Conservation (phyloP, 2,797 vertebrate genomes). For the Choloepus didactylus region DNA sequence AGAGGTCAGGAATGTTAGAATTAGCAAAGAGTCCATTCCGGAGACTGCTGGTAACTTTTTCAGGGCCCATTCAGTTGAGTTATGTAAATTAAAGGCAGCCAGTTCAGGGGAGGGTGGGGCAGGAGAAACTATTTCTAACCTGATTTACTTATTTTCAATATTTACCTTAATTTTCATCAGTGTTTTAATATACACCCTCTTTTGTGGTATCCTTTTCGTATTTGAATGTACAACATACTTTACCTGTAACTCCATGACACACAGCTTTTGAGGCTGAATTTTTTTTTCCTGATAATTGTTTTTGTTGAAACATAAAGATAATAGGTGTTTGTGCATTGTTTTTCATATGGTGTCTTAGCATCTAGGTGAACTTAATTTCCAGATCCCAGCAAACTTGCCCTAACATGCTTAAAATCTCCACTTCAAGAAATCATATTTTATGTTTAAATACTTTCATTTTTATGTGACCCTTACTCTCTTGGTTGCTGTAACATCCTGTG, state of each 20-base stretch:
- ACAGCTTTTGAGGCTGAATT: background rate
- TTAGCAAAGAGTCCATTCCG: background rate
- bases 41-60: background rate
- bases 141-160: background rate
- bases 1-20: background rate
- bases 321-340: background rate
- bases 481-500: background rate
- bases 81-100: background rate
- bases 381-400: background rate
- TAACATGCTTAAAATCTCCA: background rate
- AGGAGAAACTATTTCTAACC: background rate
- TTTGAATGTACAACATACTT: background rate
- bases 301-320: background rate
- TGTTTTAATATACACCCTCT: background rate
- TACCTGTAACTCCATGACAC: background rate
- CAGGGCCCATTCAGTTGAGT: background rate
- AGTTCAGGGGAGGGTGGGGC: background rate
- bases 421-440: background rate
- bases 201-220: background rate
- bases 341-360: background rate
- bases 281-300: background rate
- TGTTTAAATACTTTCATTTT: slow-evolving; percentile 51
- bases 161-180: background rate
- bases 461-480: background rate
- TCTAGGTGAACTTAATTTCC: background rate